Percentiles rank a stretch among this genome's conserved stretches.
These are phyloP conservation scores for Calameuta filiformis DNA, from an alignment of 2,888 invertebrate species.

Conservation along the genomic window DNA sequence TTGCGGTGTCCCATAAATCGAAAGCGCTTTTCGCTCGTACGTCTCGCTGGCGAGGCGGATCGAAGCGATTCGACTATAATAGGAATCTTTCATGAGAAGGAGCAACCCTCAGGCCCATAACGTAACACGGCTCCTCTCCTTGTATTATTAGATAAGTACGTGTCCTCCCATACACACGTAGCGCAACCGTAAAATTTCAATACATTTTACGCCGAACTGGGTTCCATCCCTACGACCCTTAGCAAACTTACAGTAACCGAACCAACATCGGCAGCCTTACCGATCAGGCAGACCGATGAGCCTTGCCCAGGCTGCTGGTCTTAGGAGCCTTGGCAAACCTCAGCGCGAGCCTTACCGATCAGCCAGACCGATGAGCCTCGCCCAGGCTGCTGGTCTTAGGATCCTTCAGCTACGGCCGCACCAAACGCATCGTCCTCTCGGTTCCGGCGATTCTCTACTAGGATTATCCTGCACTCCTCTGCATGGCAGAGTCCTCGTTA, in stretches of 20 bases:
- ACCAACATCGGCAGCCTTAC: neutral
- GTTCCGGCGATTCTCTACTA: neutral
- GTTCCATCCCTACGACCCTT: neutral
- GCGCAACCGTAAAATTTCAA: slow-evolving; percentile 20
- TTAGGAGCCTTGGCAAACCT: no score
- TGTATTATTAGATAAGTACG: slow-evolving; percentile 20
- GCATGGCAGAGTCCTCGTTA: neutral
- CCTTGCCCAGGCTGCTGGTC: no score
- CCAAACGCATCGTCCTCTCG: neutral
- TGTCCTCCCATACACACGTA: slow-evolving; percentile 9
- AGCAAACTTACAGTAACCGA: neutral
- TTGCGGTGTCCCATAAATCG: slow-evolving; percentile 40
- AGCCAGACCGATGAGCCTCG: no score
- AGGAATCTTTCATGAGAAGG: slow-evolving; percentile 33
- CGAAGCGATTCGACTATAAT: slow-evolving; percentile 38
- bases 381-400: no score
- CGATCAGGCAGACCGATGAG: neutral
- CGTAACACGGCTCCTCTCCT: slow-evolving; percentile 21
- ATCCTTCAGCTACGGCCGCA: neutral
- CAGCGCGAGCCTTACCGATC: no score
- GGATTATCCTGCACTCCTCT: neutral
- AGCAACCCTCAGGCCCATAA: slow-evolving; percentile 5
- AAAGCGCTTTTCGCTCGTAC: slow-evolving; percentile 30
- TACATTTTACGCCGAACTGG: neutral
- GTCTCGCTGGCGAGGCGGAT: slow-evolving; percentile 21